A percentile compares a stretch with the other conserved stretches of the same genome.
phyloP scores from a whole-genome alignment of 1,140 invertebrate species.

The Euura lappo region DNA sequence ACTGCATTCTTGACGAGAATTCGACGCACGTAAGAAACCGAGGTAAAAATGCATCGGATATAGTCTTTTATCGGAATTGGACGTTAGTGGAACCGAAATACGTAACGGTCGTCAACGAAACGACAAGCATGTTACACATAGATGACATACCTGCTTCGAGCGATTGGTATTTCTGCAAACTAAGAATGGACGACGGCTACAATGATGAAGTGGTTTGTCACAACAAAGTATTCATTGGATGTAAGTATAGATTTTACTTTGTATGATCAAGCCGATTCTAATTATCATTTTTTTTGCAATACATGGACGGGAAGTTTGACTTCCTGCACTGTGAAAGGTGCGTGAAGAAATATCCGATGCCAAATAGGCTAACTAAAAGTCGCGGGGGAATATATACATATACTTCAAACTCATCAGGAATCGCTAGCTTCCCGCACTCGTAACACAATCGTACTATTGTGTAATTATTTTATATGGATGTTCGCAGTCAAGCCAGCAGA shows the following conservation, averaged over 20 bases:
- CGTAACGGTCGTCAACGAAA: conserved; percentile 57
- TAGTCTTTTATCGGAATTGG: conserved; percentile 56
- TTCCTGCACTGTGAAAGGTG: too few relatives aligned
- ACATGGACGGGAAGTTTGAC: too few relatives aligned
- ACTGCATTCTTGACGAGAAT: conserved; percentile 58
- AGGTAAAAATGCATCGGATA: conserved; percentile 54
- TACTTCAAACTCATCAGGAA: too few relatives aligned
- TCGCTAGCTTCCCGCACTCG: too few relatives aligned
- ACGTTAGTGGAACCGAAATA: conserved; percentile 49
- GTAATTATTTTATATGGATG: background rate
- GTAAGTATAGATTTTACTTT: conserved; percentile 48
- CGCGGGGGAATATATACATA: too few relatives aligned
- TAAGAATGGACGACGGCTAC: conserved; percentile 36
- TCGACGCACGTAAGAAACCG: conserved; percentile 38
- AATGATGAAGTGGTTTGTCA: conserved; percentile 55
- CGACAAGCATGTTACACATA: conserved; percentile 56
- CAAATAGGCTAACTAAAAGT: too few relatives aligned
- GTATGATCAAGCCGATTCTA: too few relatives aligned
- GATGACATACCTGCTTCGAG: conserved; percentile 52
- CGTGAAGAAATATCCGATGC: too few relatives aligned
- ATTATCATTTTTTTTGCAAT: too few relatives aligned
- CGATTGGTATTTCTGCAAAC: conserved; percentile 57
- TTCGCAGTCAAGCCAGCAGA: conserved; percentile 45
- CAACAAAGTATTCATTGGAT: conserved; percentile 62
- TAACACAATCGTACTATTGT: too few relatives aligned